Evolutionary conservation across 2,797 vertebrate genomes (phyloP), one percentile per base, ranked within the genome.

Genomic region (Syncerus caffer): DNA sequence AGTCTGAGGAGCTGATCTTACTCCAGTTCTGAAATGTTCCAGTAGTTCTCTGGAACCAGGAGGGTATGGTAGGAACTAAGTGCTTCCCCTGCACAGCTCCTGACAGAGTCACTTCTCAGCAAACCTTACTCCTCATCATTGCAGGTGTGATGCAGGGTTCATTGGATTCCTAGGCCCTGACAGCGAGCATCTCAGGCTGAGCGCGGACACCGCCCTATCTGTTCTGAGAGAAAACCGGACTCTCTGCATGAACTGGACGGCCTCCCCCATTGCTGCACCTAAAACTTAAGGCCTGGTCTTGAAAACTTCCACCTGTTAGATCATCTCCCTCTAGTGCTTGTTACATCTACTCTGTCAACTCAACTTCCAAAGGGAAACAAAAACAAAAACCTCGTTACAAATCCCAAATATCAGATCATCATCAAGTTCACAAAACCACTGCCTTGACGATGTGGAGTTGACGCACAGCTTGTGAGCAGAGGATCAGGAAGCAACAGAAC

Each of bases 51-150:
- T 82, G 25, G 58, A 60, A 60, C 58, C 31, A 21, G 27, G 34
- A 23, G 62, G n/a, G 14, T 45, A 12, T 3, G 9, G 6, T 7
- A 27, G 42, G 57, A 71, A 55, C n/a, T 16, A 10, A 47, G 50
- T 10, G 42, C 84, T 55, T 62, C 25, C 47, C 64, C 10, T 1
- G 47, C 42, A 51, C n/a, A 10, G 82, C 25, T 85, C 19, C 15
- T 19, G 53, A 57, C 25, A 42, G 78, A 42, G 78, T 12, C 2
- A 2, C 47, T 51, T 51, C 78, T n/a, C 47, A 21, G 10, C 21
- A 50, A 79, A 31, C 4, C 0, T 17, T 3, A 2, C 15, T 47
- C 83, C 38, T 45, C 7, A 2, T 2, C n/a, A 2, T 2, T 19
- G 11, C 21, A 71, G 34, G 21, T 6, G 29, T 21, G 60, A 76